Evolutionary conservation across 1,140 invertebrate species (phyloP), one percentile per base, ranked within the genome.

Genomic region (Zophobas morio): DNA sequence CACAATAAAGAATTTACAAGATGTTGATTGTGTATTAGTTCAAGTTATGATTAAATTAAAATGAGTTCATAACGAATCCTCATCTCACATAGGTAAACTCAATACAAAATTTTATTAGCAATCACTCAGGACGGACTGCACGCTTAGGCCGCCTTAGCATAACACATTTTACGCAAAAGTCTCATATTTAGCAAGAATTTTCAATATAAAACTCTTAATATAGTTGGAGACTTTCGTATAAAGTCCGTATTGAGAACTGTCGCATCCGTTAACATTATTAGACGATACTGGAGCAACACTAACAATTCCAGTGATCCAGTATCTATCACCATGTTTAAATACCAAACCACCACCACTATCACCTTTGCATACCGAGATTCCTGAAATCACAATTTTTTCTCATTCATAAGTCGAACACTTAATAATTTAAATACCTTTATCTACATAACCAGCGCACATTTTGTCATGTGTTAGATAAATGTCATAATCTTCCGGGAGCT

Each of bases 281-380:
- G 36, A 8, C 20, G 60, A 33, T 32, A 51, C 35, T 3, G 71
- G 71, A 1, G 71, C 54, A 37, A 73, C 35, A 73, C 71, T 73
- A 8, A 73, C 71, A 73, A 73, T 20, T n/a, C 71, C 71, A 54
- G 71, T 56, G 5, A 73, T 20, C n/a, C 56, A 73, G 34, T 56
- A 73, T 20, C 71, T 36, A 1, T 33, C 39, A 5, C 39, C 4
- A 47, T 39, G 36, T 42, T 54, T 53, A 36, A 73, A 46, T 1
- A 54, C 49, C 3, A 73, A 54, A 6, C 40, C 40, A 0, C 71
- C 71, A 1, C 71, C 71, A 37, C 40, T 54, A 35, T 73, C 71
- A 4, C 71, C 71, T 1, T 20, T 53, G 8, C 71, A 73, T 1
- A 54, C 71, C 6, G 49, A 36, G 8, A 20, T 36, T 20, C 46